Base-by-base conservation (phyloP, 2,113 vertebrate genomes). In the Atlantisia rogersi region DNA sequence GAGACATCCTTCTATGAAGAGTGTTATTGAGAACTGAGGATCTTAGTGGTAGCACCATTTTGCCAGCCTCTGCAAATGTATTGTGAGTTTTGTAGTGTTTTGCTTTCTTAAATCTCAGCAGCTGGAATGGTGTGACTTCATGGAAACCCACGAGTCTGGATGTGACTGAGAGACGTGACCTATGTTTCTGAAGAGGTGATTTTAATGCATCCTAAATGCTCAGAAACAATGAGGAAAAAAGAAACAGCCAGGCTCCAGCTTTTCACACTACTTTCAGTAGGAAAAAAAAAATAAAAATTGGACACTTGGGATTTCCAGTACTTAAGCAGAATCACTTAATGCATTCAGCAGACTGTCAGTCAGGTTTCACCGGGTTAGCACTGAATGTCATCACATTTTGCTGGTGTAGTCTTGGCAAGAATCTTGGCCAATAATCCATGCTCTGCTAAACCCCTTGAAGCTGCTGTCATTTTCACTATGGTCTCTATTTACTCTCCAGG, bases 81-180 rank as follows among this genome's bases (percentile, higher is more conserved):
- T 35, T 35, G 17, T n/a, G 59, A 92, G 52, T 31, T 65, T 93
- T 58, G 26, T 11, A 91, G 15, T 90, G 26, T 69, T 88, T 92
- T 88, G n/a, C 31, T 88, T 90, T 91, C 68, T 81, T 77, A 78
- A 93, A 82, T 82, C 74, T 53, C 84, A 85, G 48, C 60, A 84
- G 28, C 4, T 58, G 63, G 16, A 76, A 60, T 40, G 18, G 25
- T 73, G 28, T 76, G 58, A 73, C 90, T 84, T 92, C 9, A 50
- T 55, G 22, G 81, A 82, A 91, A 50, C n/a, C 5, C 22, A 25
- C 0, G 0, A 55, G 16, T 92, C 28, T 82, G 63, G 40, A 64
- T 35, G 15, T 73, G 24, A 56, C 63, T 63, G 26, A 81, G 52
- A 75, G 13, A 35, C 1, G 1, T 59, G 14, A 86, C 56, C 39